Conservation (phyloP, 2,797 vertebrate species). For the Odontamblyopus rebecca region DNA sequence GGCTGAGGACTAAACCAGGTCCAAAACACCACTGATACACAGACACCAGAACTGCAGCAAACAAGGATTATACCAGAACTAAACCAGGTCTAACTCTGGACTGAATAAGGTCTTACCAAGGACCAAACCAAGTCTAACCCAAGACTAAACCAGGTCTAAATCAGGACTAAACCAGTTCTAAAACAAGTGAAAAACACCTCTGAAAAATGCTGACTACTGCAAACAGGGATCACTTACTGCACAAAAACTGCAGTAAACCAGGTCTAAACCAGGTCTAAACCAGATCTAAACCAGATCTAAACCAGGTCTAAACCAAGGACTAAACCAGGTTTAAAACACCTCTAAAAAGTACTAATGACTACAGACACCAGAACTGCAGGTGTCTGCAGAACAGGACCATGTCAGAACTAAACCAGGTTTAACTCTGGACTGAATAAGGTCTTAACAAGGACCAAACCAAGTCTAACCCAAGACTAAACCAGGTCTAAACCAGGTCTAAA, state of each 20-base stretch:
- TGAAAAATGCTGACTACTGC: too few relatives aligned
- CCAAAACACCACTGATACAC: neutral
- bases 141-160: neutral
- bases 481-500: too few relatives aligned
- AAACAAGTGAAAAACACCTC: neutral
- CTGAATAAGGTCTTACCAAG: neutral
- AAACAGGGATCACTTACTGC: too few relatives aligned
- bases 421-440: too few relatives aligned
- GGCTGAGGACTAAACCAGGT: neutral
- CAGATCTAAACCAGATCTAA: neutral
- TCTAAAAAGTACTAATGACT: too few relatives aligned
- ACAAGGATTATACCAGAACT: neutral
- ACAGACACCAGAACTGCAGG: too few relatives aligned
- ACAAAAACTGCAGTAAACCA: neutral
- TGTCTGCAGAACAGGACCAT: too few relatives aligned
- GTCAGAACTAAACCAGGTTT: too few relatives aligned
- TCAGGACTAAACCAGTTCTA: neutral
- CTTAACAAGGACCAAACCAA: too few relatives aligned
- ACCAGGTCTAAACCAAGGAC: too few relatives aligned
- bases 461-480: too few relatives aligned
- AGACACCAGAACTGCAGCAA: neutral
- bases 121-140: neutral
- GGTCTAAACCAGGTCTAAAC: neutral
- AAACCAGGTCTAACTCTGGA: neutral
- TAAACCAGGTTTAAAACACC: too few relatives aligned